These are phyloP conservation scores for Stenopsyche tienmushanensis DNA, from an alignment of 1,140 invertebrate genomes.

Conservation along the genomic window DNA sequence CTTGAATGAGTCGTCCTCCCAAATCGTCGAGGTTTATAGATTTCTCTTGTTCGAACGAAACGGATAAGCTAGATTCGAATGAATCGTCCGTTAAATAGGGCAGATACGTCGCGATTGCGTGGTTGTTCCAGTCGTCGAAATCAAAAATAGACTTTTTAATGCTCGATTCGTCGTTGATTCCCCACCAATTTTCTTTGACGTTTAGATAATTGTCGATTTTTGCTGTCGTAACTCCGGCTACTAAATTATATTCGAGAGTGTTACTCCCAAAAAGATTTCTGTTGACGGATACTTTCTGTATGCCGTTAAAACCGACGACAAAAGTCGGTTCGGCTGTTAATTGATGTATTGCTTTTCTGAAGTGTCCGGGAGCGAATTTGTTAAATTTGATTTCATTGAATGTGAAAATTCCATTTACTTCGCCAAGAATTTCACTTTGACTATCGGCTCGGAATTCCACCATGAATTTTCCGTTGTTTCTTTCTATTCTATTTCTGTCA, in stretches of 20 bases:
- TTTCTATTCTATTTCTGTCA: conserved; percentile 72
- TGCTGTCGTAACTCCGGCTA: conserved; percentile 89
- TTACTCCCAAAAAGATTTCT: conserved; percentile 92
- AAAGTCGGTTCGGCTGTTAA: conserved; percentile 68
- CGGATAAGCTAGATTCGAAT: conserved; percentile 75
- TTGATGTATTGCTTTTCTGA: conserved; percentile 53
- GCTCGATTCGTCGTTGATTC: conserved; percentile 65
- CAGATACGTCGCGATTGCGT: conserved; percentile 85
- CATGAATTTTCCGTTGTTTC: conserved; percentile 83
- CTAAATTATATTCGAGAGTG: conserved; percentile 83
- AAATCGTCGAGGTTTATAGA: conserved; percentile 67
- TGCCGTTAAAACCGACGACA: conserved; percentile 88
- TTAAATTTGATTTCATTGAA: conserved; percentile 81
- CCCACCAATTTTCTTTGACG: conserved; percentile 97
- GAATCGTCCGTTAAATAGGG: conserved; percentile 81
- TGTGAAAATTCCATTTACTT: conserved; percentile 76
- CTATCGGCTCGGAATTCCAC: conserved; percentile 88
- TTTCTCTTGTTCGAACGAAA: conserved; percentile 60
- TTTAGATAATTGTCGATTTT: conserved; percentile 86
- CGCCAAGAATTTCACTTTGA: conserved; percentile 89
- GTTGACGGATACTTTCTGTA: conserved; percentile 90
- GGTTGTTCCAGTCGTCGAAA: conserved; percentile 99
- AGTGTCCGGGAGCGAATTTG: conserved; percentile 46
- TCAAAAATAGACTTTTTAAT: conserved; percentile 93
- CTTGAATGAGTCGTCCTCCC: conserved; percentile 80